A percentile compares a stretch with the other conserved stretches of the same genome.
phyloP scores from a whole-genome alignment of 1,140 invertebrate genomes.

The Bombyx mandarina region DNA sequence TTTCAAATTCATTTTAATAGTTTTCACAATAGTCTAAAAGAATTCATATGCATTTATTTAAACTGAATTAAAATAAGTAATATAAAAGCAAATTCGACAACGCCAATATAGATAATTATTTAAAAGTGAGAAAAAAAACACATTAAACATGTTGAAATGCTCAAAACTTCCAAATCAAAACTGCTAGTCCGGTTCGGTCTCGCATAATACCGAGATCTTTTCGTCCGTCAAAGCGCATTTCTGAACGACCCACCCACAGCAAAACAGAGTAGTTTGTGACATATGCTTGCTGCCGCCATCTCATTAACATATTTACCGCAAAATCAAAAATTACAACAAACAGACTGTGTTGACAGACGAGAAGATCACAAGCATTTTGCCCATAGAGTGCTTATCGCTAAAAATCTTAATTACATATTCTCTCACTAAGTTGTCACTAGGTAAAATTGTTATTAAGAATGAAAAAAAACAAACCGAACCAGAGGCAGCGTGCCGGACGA shows the following conservation, averaged over 20 bases:
- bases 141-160: too few species aligned
- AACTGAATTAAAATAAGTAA: too few species aligned
- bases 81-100: too few species aligned
- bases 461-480: neutral
- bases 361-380: neutral
- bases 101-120: too few species aligned
- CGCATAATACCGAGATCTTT: too few species aligned
- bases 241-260: neutral
- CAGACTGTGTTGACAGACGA: neutral
- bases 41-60: neutral
- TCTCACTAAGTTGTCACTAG: conserved; percentile 37
- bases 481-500: neutral
- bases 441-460: conserved; percentile 2
- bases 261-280: neutral
- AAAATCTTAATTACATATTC: conserved; percentile 25
- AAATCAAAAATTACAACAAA: neutral
- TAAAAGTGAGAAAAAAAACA: too few species aligned
- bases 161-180: too few species aligned
- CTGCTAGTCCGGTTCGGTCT: too few species aligned
- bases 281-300: too few species aligned
- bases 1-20: conserved; percentile 69
- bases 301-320: neutral
- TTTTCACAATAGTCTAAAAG: conserved; percentile 56
- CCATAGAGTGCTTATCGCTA: conserved; percentile 22
- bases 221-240: neutral